phyloP scores from a whole-genome alignment of 2,113 vertebrate genomes.

The Leucosticte australis region DNA sequence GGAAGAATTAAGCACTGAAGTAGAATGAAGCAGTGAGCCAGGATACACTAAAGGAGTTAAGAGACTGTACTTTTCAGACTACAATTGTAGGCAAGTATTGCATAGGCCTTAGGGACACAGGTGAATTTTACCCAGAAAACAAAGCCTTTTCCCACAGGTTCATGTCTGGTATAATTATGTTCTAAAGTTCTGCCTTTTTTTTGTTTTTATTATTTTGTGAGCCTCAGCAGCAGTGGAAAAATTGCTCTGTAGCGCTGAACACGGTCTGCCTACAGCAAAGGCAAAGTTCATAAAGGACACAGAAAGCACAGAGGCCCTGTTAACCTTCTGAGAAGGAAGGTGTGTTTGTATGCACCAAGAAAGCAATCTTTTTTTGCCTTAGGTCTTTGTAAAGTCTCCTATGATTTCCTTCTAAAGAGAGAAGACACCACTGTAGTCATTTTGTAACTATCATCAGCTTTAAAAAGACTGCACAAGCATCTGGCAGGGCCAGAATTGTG shows the following conservation, averaged over 20 bases:
- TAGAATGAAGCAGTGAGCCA: neutral
- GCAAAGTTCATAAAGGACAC: neutral
- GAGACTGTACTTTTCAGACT: neutral
- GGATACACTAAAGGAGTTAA: neutral
- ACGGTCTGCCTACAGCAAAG: slow-evolving; percentile 18
- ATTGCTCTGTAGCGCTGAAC: neutral
- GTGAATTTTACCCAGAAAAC: neutral
- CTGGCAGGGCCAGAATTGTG: neutral
- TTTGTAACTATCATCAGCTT: neutral
- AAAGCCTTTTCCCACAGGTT: neutral
- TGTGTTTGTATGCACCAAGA: neutral
- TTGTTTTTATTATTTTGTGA: neutral
- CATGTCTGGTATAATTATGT: neutral
- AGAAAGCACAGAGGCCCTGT: neutral
- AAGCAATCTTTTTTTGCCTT: neutral
- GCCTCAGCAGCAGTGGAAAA: neutral
- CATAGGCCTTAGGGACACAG: neutral
- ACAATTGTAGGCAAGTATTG: neutral
- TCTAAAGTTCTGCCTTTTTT: neutral
- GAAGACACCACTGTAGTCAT: neutral
- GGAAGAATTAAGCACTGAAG: neutral
- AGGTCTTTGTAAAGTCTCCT: neutral
- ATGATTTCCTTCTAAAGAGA: neutral
- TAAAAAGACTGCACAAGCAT: neutral
- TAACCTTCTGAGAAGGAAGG: slow-evolving; percentile 20